These are phyloP conservation scores for Leptosomus discolor DNA, from an alignment of 2,113 vertebrate species.

Conservation along the genomic window DNA sequence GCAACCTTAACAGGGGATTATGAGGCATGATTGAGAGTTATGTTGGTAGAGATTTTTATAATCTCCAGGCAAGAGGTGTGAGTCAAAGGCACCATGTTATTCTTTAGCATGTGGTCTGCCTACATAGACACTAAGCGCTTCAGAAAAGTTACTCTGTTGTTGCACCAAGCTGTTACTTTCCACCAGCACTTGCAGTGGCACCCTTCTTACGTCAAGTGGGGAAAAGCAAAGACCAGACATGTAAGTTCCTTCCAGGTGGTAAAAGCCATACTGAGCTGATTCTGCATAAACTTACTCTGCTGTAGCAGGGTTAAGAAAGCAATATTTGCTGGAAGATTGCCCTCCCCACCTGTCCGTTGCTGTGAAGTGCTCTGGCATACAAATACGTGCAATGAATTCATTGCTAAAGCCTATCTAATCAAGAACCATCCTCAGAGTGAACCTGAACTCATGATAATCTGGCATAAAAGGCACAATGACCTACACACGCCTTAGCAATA, in stretches of 20 bases:
- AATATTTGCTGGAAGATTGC: neutral
- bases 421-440: neutral
- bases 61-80: neutral
- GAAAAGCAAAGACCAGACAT: neutral
- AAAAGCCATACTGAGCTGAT: neutral
- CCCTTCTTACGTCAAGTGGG: neutral
- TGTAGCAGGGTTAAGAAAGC: neutral
- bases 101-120: neutral
- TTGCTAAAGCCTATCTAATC: neutral
- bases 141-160: neutral
- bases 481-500: neutral
- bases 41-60: neutral
- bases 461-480: neutral
- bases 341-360: neutral
- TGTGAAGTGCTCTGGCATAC: neutral
- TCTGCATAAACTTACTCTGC: neutral
- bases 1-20: neutral
- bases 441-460: neutral
- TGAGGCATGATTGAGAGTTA: neutral
- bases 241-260: neutral
- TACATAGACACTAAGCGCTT: neutral
- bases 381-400: neutral
- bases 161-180: neutral
- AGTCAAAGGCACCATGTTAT: neutral
- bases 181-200: fast-evolving